Evolutionary conservation across 2,888 invertebrate species (phyloP), one percentile per base, ranked within the genome.

Genomic region (Athalia cordata): DNA sequence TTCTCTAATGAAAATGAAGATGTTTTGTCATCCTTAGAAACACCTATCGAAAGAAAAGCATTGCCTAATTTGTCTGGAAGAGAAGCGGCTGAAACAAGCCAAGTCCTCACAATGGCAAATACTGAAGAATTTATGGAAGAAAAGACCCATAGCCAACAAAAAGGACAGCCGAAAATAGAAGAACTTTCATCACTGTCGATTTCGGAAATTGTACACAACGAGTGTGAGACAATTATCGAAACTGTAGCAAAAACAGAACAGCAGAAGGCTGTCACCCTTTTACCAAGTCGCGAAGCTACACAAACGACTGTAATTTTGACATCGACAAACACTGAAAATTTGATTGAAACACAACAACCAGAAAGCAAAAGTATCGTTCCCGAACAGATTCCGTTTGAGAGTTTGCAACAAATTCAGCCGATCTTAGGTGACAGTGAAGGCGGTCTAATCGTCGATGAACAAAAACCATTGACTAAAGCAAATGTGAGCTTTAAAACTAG

Each of bases 361-460:
- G 85, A 85, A 64, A 78, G 82, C 3, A 89, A 87, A 55, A 86
- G 86, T 78, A 90, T 90, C 77, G 81, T 82, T 11, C 84, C 87
- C 0, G 87, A 89, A 82, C 90, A 88, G 79, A 88, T 91, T 80
- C 88, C 90, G 8, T 90, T 90, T 81, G 90, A 91, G 79, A 87
- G 90, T 79, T 79, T 92, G 1, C 84, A 89, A 78, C 90, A 90
- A 83, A 86, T 87, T 2, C 86, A 88, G 79, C 81, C 83, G 11
- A 83, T 86, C 64, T 65, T 83, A 9, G 87, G 87, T 49, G 90
- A 90, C 75, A 86, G 80, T n/a, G 90, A 89, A 77, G 79, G 74
- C 1, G 77, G 52, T 4, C 78, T 89, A 7, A 57, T 80, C 9
- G 75, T 83, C 0, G 81, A 84, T 29, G 82, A 83, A 70, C 83